phyloP scores from a whole-genome alignment of 2,113 vertebrate species.

The Reinhardtius hippoglossoides region DNA sequence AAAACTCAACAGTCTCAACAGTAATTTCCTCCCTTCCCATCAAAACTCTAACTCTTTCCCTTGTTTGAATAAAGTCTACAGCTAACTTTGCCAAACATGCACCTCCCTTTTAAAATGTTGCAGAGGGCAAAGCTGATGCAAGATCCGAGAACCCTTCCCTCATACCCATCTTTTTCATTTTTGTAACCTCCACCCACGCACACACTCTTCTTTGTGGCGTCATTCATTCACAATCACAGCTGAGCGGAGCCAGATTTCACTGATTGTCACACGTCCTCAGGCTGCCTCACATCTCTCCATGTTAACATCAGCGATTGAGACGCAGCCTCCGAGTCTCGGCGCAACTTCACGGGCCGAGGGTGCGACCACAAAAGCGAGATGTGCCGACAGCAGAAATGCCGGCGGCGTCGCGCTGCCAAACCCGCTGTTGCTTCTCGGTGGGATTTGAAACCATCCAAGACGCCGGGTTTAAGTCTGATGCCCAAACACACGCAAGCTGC shows the following conservation, averaged over 20 bases:
- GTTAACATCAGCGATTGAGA: slow-evolving; percentile 38
- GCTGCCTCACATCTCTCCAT: slow-evolving; percentile 28
- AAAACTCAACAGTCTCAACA: too few relatives aligned
- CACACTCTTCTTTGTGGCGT: slow-evolving; percentile 36
- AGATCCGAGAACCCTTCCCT: not conserved
- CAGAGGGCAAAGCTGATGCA: slow-evolving; percentile 15
- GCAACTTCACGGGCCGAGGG: slow-evolving; percentile 15
- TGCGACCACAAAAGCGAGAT: slow-evolving; percentile 52
- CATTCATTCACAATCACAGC: slow-evolving; percentile 30
- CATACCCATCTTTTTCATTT: slow-evolving; percentile 6
- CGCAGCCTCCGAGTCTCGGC: slow-evolving; percentile 42
- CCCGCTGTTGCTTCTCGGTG: slow-evolving; percentile 46
- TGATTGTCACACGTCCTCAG: slow-evolving; percentile 33
- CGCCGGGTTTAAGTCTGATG: slow-evolving; percentile 16
- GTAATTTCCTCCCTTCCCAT: slow-evolving; percentile 1
- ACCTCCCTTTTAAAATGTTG: not conserved
- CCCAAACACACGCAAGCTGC: slow-evolving; percentile 21
- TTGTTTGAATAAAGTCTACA: slow-evolving; percentile 24
- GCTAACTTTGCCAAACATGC: slow-evolving; percentile 11
- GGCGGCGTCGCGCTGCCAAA: slow-evolving; percentile 43
- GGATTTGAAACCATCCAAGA: slow-evolving; percentile 33
- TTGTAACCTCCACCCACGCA: slow-evolving; percentile 19
- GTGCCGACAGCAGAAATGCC: slow-evolving; percentile 56
- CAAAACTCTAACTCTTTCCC: slow-evolving; percentile 4
- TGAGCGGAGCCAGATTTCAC: slow-evolving; percentile 35